Evolutionary conservation across 37 sponge, comb jelly and placozoan genomes (phyloP), one percentile per base, ranked within the genome.

Genomic region (Tethya wilhelma): DNA sequence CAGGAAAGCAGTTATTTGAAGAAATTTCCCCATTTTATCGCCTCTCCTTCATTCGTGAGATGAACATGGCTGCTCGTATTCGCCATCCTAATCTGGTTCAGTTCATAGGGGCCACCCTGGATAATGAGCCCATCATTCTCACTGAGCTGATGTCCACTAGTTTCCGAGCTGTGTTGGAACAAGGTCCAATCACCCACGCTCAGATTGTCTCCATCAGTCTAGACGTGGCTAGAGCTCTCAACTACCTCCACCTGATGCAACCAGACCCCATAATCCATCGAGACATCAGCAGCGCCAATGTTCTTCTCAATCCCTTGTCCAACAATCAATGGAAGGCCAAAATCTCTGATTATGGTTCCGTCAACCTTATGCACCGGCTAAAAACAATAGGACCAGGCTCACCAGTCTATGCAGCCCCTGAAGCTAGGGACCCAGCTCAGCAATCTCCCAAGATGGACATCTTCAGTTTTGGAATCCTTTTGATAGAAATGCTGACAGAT

Each of bases 241-340:
- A 79, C 57, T 93, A 86, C 58, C 79, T 93, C 28, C 94, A 93
- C 78, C 45, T 67, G 6, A 64, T 63, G 20, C 80, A 74, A 41
- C 94, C 94, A 26, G 68, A 82, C 5, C 94, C 94, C 25, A 78
- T 93, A 19, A 53, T 93, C 22, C 94, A 93, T 37, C 79, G 94
- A 23, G 94, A 93, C 56, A 66, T 93, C 71, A 93, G 87, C 65
- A 86, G 87, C 58, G 78, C 84, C 59, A 83, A 87, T 74, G 87
- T 93, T 0, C 75, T 89, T 1, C 69, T 93, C 26, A 59, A 86
- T 42, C 44, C 79, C 1, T 30, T 22, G 5, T 30, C 39, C 6
- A 74, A 73, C 2, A 34, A 37, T 2, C 25, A 38, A 1, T 83
- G 86, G 90, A 73, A 56, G 57, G 90, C 94, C 38, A 93, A 93